Conservation (phyloP, 2,113 vertebrate species). For the Oenanthe melanoleuca region DNA sequence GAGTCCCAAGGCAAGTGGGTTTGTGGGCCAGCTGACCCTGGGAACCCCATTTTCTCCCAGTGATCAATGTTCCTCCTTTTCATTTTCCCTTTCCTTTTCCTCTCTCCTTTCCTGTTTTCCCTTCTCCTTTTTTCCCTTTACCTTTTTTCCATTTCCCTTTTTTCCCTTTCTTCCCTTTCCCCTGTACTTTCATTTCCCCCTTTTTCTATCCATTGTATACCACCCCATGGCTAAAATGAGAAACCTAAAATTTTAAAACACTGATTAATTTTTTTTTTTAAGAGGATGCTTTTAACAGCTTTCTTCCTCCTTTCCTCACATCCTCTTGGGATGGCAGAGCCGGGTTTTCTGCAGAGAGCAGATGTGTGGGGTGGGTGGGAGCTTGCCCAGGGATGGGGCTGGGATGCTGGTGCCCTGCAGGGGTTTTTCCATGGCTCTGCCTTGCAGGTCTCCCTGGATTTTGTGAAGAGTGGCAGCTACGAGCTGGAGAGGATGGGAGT, state of each 20-base stretch:
- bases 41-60: background rate
- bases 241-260: background rate
- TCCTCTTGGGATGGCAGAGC: background rate
- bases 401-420: background rate
- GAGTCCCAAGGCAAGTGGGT: background rate
- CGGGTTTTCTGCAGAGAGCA: background rate
- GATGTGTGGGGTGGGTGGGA: background rate
- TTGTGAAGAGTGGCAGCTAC: conserved; percentile 86
- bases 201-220: background rate
- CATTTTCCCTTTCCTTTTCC: no score
- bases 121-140: background rate
- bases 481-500: conserved; percentile 91
- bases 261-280: background rate
- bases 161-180: background rate
- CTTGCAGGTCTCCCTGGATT: conserved; percentile 85
- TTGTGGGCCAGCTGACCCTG: background rate
- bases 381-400: background rate
- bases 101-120: no score
- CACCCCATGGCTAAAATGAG: background rate
- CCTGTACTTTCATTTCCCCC: background rate
- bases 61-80: background rate
- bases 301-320: background rate
- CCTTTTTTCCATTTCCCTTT: background rate
- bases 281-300: background rate
- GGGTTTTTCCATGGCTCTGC: background rate